Evolutionary conservation across 2,797 vertebrate genomes (phyloP).

Genomic region (Peromyscus aztecus): DNA sequence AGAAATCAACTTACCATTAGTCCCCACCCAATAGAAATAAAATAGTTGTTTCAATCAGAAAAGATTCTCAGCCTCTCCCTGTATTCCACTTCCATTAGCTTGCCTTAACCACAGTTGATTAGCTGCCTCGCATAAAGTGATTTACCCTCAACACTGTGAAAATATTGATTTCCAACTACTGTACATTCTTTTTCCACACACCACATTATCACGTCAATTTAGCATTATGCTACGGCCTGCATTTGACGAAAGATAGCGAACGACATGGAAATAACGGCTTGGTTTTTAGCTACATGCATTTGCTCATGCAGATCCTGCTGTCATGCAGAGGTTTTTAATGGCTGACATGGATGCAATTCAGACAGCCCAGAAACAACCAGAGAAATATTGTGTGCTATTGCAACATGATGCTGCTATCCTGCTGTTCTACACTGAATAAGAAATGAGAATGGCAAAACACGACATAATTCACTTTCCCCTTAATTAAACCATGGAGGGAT

Average conservation of each 20-base stretch:
- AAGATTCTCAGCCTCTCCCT: conserved; percentile 56
- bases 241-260: conserved; percentile 83
- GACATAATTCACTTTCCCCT: conserved; percentile 84
- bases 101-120: conserved; percentile 70
- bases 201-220: conserved; percentile 73
- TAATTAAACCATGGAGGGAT: conserved; percentile 82
- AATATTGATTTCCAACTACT: conserved; percentile 70
- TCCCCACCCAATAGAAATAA: conserved; percentile 60
- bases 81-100: conserved; percentile 64
- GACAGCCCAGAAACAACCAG: conserved; percentile 93
- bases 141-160: conserved; percentile 69
- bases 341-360: conserved; percentile 89
- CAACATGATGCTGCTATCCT: conserved; percentile 88
- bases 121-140: conserved; percentile 62
- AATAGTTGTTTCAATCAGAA: conserved; percentile 52
- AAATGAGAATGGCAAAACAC: conserved; percentile 90
- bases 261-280: conserved; percentile 84
- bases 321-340: conserved; percentile 88
- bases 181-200: conserved; percentile 66
- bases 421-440: conserved; percentile 91
- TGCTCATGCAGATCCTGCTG: conserved; percentile 88
- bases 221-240: conserved; percentile 82
- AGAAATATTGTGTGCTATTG: conserved; percentile 88
- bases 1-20: conserved; percentile 78
- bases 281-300: conserved; percentile 85